Evolutionary conservation across 2,797 vertebrate genomes (phyloP).

Genomic region (Characodon lateralis): DNA sequence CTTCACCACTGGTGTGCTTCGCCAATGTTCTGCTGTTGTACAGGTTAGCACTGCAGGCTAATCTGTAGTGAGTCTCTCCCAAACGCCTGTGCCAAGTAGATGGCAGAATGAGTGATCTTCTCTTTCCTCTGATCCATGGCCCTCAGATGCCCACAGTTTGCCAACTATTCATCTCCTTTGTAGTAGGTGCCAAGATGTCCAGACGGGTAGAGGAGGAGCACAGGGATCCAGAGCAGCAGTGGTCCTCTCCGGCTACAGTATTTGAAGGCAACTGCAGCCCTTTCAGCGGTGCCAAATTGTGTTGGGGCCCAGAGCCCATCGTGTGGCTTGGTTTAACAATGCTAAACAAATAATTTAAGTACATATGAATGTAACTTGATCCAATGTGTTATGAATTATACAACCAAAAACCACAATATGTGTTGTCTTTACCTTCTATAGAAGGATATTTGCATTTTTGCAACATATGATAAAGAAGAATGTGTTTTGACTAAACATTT

Average conservation of each 20-base stretch:
- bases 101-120: constrained; percentile 77
- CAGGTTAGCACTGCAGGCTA: constrained; percentile 80
- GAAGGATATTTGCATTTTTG: too few species aligned
- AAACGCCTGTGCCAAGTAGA: constrained; percentile 68
- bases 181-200: constrained; percentile 75
- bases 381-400: neutral
- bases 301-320: constrained; percentile 32
- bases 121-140: constrained; percentile 72
- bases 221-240: constrained; percentile 59
- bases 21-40: constrained; percentile 68
- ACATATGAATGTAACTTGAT: neutral
- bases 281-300: constrained; percentile 46
- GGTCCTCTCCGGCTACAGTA: constrained; percentile 38
- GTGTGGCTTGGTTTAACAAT: constrained; percentile 16
- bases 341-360: constrained; percentile 7
- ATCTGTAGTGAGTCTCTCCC: constrained; percentile 76
- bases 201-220: constrained; percentile 73
- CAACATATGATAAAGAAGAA: too few species aligned
- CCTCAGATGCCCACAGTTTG: constrained; percentile 61
- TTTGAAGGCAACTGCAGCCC: constrained; percentile 41
- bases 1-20: constrained; percentile 70
- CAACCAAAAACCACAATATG: neutral
- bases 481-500: too few species aligned
- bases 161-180: constrained; percentile 76
- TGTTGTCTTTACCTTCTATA: neutral